phyloP scores from a whole-genome alignment of 2,797 vertebrate species.

The Sebastes wilsoni region DNA sequence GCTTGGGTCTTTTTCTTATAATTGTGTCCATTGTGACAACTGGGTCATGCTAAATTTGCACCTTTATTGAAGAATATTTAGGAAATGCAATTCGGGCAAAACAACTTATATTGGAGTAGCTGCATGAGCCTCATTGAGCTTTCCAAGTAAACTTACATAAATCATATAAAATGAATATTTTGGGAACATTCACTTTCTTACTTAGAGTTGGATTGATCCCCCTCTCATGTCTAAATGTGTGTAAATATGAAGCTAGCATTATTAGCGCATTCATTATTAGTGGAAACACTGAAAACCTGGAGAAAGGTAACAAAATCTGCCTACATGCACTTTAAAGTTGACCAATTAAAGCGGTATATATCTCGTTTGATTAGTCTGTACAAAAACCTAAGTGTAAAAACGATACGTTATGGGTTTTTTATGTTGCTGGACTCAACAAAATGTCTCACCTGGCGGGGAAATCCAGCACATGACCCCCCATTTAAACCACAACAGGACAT shows the following conservation, averaged over 20 bases:
- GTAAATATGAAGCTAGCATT: not conserved
- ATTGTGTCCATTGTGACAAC: not conserved
- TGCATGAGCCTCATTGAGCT: not conserved
- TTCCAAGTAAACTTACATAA: not conserved
- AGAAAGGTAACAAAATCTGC: not conserved
- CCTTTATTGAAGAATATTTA: not conserved
- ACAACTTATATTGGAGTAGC: not conserved
- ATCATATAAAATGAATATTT: not conserved
- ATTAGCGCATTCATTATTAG: not conserved
- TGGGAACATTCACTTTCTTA: not conserved
- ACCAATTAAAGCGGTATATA: not conserved
- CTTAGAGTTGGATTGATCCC: fast-evolving
- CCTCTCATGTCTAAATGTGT: not conserved
- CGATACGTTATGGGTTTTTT: too few species aligned
- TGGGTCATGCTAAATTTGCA: not conserved
- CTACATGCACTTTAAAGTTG: not conserved
- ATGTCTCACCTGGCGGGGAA: not conserved
- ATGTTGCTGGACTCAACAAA: not conserved
- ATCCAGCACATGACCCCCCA: not conserved
- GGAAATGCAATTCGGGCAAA: not conserved
- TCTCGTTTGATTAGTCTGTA: not conserved
- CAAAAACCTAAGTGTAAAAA: not conserved
- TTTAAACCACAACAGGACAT: not conserved
- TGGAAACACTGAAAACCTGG: not conserved
- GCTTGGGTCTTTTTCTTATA: not conserved